Evolutionary conservation across 2,113 vertebrate species (phyloP).

Genomic region (Proteles cristata): DNA sequence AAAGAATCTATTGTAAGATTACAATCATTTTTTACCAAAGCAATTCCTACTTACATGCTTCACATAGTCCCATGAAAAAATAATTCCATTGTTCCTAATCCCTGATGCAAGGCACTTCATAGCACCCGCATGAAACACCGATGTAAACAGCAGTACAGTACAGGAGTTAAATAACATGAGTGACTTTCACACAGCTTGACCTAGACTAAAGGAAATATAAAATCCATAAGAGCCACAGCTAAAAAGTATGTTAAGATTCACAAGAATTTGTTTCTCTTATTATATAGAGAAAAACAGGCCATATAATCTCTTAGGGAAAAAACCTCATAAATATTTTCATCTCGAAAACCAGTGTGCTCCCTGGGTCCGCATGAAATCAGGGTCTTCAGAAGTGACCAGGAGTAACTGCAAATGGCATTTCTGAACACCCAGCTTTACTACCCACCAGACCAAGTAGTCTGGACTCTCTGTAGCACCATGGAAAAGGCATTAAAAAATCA

Average conservation of each 20-base stretch:
- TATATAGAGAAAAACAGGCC: constrained; percentile 78
- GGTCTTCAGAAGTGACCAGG: constrained; percentile 55
- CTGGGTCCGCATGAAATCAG: constrained; percentile 21
- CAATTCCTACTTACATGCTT: constrained; percentile 80
- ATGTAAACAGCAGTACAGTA: constrained; percentile 88
- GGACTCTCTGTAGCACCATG: constrained; percentile 58
- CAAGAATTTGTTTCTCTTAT: constrained; percentile 71
- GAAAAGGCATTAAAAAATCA: constrained; percentile 53
- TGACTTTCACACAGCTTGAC: constrained; percentile 74
- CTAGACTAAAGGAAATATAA: constrained; percentile 63
- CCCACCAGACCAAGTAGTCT: neutral
- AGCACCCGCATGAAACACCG: constrained; percentile 83
- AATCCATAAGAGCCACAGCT: constrained; percentile 79
- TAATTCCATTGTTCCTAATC: constrained; percentile 84
- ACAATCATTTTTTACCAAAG: constrained; percentile 73
- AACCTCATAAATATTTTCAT: constrained; percentile 77
- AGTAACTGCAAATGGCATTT: neutral
- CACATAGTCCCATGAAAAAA: constrained; percentile 80
- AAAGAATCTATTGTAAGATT: constrained; percentile 41
- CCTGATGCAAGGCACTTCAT: constrained; percentile 86
- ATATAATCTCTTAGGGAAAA: constrained; percentile 60
- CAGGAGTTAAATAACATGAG: constrained; percentile 83
- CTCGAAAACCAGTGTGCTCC: constrained; percentile 73
- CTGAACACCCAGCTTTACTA: neutral
- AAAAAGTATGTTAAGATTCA: constrained; percentile 75